Percentiles rank a stretch among this genome's conserved stretches.
Conservation (phyloP, 2,888 invertebrate species). For the Strigamia crassipes region DNA sequence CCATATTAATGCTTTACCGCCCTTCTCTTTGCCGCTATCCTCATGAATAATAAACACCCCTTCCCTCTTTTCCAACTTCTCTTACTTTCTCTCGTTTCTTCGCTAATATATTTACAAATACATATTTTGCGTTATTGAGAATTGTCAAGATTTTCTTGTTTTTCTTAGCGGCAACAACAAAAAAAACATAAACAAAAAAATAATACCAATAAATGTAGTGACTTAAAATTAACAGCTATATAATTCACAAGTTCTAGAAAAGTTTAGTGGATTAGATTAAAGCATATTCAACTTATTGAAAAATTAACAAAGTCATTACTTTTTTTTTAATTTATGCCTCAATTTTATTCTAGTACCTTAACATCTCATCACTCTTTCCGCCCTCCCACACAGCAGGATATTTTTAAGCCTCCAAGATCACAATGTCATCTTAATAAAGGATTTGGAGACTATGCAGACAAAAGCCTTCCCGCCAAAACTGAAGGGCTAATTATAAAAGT, state of each 20-base stretch:
- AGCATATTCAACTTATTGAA: background rate
- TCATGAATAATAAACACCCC: constrained; percentile 47
- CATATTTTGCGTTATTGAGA: background rate
- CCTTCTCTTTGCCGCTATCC: constrained; percentile 38
- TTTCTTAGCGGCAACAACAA: constrained; percentile 18
- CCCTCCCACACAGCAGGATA: constrained; percentile 21
- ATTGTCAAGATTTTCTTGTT: constrained; percentile 44
- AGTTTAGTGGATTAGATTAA: background rate
- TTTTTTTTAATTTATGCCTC: background rate
- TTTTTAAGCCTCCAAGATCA: constrained; percentile 21
- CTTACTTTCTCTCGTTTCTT: background rate
- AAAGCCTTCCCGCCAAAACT: constrained; percentile 21
- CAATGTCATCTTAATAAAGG: constrained; percentile 21
- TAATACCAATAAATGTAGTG: no score
- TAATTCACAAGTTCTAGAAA: background rate
- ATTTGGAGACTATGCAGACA: constrained; percentile 21
- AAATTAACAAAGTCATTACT: constrained; percentile 4
- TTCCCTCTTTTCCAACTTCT: background rate
- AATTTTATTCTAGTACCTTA: constrained; percentile 16
- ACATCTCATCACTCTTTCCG: constrained; percentile 16
- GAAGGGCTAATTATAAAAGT: constrained; percentile 21
- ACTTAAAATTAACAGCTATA: background rate
- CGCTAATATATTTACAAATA: constrained; percentile 4
- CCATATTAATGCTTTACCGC: constrained; percentile 46
- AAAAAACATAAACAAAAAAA: background rate